A percentile compares a stretch with the other conserved stretches of the same genome.
phyloP scores from a whole-genome alignment of 1,140 invertebrate species.

The Neodiprion pinetum region DNA sequence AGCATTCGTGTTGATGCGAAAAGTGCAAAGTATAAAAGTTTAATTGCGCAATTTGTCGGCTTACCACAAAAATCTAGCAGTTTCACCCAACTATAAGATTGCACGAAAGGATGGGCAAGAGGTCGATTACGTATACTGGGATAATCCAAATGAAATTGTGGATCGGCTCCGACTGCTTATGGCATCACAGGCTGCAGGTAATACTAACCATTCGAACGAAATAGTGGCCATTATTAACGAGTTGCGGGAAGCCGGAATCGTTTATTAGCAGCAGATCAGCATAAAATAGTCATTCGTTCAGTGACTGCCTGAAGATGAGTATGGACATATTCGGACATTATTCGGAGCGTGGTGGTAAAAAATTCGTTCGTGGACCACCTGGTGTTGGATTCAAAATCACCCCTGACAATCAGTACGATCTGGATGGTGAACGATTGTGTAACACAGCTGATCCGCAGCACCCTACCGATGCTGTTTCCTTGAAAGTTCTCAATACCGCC shows the following conservation, averaged over 20 bases:
- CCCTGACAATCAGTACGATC: constrained; percentile 21
- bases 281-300: background rate
- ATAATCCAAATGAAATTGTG: constrained; percentile 50
- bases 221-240: too few relatives aligned
- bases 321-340: constrained; percentile 28
- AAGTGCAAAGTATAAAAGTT: background rate
- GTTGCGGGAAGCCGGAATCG: too few relatives aligned
- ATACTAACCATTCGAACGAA: too few relatives aligned
- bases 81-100: background rate
- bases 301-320: constrained; percentile 9
- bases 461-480: background rate
- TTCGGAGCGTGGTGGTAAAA: background rate
- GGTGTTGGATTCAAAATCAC: constrained; percentile 25
- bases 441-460: constrained; percentile 15
- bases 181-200: too few relatives aligned
- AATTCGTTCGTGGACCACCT: constrained; percentile 16
- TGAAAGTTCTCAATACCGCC: background rate
- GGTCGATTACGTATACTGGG: constrained; percentile 43
- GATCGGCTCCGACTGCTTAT: constrained; percentile 12
- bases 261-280: background rate
- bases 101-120: background rate
- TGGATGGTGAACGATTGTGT: constrained; percentile 21
- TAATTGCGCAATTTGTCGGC: background rate
- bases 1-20: background rate
- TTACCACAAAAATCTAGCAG: background rate